These are phyloP conservation scores for Parnassius smintheus DNA, from an alignment of 2,888 invertebrate species.

Conservation along the genomic window DNA sequence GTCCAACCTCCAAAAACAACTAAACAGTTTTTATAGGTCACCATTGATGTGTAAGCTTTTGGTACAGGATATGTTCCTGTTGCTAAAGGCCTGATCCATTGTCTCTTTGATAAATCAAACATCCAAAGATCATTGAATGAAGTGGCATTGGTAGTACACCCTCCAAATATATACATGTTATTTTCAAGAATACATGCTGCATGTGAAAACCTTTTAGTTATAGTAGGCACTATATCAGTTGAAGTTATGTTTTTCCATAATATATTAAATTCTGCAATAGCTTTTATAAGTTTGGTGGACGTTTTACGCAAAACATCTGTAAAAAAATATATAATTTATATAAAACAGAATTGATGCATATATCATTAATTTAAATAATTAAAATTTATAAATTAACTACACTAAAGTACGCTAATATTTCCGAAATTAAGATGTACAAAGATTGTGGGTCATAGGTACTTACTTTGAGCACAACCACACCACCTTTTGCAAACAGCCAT, in stretches of 20 bases:
- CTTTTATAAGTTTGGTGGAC: conserved; percentile 87
- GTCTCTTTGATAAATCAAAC: conserved; percentile 91
- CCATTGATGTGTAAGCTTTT: conserved; percentile 96
- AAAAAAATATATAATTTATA: conserved; percentile 40
- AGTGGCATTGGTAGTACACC: conserved; percentile 95
- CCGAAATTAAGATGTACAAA: neutral
- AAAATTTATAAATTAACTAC: neutral
- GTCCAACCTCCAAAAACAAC: conserved; percentile 98
- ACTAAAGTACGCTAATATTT: neutral
- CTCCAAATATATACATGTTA: conserved; percentile 97
- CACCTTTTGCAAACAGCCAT: conserved; percentile 93
- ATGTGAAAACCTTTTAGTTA: conserved; percentile 95
- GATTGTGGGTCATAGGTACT: conserved; percentile 49
- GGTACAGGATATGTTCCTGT: conserved; percentile 96
- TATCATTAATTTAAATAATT: neutral
- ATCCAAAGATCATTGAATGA: conserved; percentile 98
- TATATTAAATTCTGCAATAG: conserved; percentile 88
- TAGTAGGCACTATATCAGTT: conserved; percentile 84
- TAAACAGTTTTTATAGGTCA: conserved; percentile 90
- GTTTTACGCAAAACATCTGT: conserved; percentile 90
- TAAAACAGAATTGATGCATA: neutral
- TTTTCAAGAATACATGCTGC: conserved; percentile 91
- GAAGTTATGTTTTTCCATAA: conserved; percentile 85
- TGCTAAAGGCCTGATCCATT: conserved; percentile 92
- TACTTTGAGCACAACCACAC: conserved; percentile 92